Evolutionary conservation across 37 sponge, comb jelly and placozoan species (phyloP).

Genomic region (Crambe crambe): DNA sequence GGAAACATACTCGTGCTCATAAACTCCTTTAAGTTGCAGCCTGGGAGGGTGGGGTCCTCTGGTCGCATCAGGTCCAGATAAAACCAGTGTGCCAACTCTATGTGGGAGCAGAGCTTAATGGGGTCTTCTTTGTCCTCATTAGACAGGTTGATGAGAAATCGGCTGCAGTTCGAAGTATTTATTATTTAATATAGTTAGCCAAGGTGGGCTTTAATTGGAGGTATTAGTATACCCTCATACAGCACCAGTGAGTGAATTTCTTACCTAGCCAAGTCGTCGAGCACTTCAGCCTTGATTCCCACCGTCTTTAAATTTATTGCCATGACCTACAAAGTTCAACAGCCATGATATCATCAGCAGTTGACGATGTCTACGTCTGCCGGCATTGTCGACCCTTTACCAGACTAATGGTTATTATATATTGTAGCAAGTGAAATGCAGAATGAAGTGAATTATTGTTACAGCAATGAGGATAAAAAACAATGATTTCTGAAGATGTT

Average conservation of each 20-base stretch:
- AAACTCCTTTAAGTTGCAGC: constrained; percentile 78
- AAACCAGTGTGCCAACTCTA: constrained; percentile 91
- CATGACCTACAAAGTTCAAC: no score
- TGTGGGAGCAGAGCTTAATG: constrained; percentile 74
- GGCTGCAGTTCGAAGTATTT: no score
- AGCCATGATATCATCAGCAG: no score
- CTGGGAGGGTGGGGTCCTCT: constrained; percentile 74
- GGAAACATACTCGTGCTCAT: constrained; percentile 72
- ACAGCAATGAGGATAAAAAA: no score
- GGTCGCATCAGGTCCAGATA: constrained; percentile 80
- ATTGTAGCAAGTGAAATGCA: no score
- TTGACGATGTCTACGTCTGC: no score
- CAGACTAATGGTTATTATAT: no score
- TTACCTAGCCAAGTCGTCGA: constrained; percentile 66
- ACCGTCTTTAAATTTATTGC: neutral
- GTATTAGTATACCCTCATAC: neutral
- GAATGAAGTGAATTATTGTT: no score
- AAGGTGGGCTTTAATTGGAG: neutral
- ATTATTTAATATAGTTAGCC: no score
- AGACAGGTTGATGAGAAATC: constrained; percentile 83
- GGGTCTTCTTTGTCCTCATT: constrained; percentile 74
- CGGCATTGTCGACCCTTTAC: no score
- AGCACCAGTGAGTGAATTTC: neutral
- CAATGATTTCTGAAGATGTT: no score
- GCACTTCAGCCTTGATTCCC: constrained; percentile 49